phyloP scores from a whole-genome alignment of 2,113 vertebrate species.

The Clarias batrachus region DNA sequence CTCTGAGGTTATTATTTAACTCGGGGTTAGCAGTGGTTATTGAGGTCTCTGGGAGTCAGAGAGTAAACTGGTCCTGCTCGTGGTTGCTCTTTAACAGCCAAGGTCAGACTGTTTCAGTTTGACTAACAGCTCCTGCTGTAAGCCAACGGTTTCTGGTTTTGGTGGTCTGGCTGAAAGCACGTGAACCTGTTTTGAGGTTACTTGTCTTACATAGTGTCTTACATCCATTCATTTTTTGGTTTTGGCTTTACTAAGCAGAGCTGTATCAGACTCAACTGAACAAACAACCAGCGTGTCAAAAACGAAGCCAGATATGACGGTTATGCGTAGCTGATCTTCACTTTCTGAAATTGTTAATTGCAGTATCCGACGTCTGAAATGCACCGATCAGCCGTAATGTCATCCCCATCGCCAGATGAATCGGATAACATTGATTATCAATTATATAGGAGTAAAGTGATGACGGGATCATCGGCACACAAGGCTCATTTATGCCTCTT shows the following conservation, averaged over 20 bases:
- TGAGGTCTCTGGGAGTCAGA: not conserved
- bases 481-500: too few species aligned
- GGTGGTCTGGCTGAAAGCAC: conserved; percentile 55
- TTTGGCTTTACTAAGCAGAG: conserved; percentile 40
- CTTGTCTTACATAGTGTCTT: conserved; percentile 49
- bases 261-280: conserved; percentile 35
- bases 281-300: not conserved
- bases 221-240: conserved; percentile 7
- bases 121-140: conserved; percentile 65
- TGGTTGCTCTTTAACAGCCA: conserved; percentile 28
- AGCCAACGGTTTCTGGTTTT: conserved; percentile 57
- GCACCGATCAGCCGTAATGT: too few species aligned
- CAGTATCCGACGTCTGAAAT: not conserved
- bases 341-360: not conserved
- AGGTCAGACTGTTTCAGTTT: conserved; percentile 55
- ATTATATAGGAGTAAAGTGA: too few species aligned
- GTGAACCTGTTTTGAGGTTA: conserved; percentile 59
- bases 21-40: not conserved
- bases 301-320: not conserved
- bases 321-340: not conserved
- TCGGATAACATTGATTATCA: too few species aligned
- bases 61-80: conserved; percentile 17
- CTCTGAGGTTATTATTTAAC: conserved; percentile 23
- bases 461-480: too few species aligned
- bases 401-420: too few species aligned